Conservation (phyloP, 2,888 invertebrate species). For the Cataglyphis livida region DNA sequence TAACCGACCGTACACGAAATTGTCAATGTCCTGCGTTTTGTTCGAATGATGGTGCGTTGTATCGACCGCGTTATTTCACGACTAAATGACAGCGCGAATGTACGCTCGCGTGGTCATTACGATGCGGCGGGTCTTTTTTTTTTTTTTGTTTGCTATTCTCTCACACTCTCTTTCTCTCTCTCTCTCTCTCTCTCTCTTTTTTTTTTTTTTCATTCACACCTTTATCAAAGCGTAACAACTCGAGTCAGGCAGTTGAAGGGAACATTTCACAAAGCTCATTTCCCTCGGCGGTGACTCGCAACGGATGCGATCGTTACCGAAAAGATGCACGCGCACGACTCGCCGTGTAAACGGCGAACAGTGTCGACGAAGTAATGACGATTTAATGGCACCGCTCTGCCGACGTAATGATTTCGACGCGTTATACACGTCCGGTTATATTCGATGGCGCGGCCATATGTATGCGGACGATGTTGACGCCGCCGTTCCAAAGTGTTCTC, state of each 20-base stretch:
- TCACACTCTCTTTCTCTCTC: background rate
- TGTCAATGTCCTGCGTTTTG: conserved; percentile 27
- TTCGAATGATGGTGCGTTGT: conserved; percentile 30
- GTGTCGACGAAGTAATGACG: conserved; percentile 69
- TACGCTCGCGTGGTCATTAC: conserved; percentile 28
- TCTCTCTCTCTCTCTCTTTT: background rate
- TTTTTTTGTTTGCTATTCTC: conserved; percentile 21
- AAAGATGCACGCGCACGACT: conserved; percentile 68
- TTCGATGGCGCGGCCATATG: conserved; percentile 8
- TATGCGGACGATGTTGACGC: conserved; percentile 29
- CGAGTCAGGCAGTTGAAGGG: conserved; percentile 68
- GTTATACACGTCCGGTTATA: conserved; percentile 51
- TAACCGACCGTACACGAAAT: conserved; percentile 28
- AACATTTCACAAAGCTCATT: conserved; percentile 59
- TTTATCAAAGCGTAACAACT: conserved; percentile 82
- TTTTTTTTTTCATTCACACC: conserved; percentile 77
- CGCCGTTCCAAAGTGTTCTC: conserved; percentile 2
- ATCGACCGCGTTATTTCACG: conserved; percentile 38
- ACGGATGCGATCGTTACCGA: conserved; percentile 70
- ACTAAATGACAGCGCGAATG: conserved; percentile 36
- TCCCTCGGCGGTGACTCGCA: conserved; percentile 56
- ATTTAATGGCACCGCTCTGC: conserved; percentile 73
- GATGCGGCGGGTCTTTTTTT: conserved; percentile 38
- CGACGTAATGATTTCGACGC: conserved; percentile 72
- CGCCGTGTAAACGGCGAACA: conserved; percentile 55